A percentile compares a stretch with the other conserved stretches of the same genome.
Conservation (phyloP, 2,113 vertebrate genomes). For the Myrmecobius fasciatus region DNA sequence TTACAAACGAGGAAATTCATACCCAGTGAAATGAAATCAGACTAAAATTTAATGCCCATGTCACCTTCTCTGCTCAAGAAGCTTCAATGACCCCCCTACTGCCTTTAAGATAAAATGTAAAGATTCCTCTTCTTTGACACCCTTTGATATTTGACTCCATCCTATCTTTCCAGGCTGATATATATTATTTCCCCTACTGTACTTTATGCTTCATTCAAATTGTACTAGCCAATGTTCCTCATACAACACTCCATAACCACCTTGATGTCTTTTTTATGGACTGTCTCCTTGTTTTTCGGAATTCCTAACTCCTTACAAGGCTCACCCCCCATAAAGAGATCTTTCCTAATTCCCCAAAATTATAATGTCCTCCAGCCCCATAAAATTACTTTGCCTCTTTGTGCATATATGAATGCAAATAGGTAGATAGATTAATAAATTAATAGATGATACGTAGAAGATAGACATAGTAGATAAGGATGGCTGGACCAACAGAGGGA, state of each 20-base stretch:
- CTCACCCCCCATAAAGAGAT: not conserved
- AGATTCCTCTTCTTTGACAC: not conserved
- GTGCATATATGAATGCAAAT: not conserved
- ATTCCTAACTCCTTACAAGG: not conserved
- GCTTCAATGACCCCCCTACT: not conserved
- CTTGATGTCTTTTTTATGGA: too few relatives aligned
- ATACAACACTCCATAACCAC: too few relatives aligned
- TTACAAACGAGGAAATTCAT: not conserved
- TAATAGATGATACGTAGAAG: not conserved
- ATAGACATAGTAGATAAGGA: too few relatives aligned
- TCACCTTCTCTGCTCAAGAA: not conserved
- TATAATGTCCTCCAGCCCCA: not conserved
- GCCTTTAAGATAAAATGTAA: not conserved
- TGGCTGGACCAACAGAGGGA: too few relatives aligned
- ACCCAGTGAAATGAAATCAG: conserved; percentile 30
- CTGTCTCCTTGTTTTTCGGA: not conserved
- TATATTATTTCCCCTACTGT: not conserved
- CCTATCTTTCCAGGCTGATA: not conserved
- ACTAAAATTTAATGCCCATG: not conserved
- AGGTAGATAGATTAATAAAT: not conserved
- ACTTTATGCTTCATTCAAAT: not conserved
- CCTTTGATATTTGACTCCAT: not conserved
- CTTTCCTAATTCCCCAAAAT: not conserved
- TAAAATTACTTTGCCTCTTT: not conserved
- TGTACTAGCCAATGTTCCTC: not conserved